Evolutionary conservation across 37 sponge, comb jelly and placozoan genomes (phyloP), one percentile per base, ranked within the genome.

Genomic region (Lycopodina hypogea): DNA sequence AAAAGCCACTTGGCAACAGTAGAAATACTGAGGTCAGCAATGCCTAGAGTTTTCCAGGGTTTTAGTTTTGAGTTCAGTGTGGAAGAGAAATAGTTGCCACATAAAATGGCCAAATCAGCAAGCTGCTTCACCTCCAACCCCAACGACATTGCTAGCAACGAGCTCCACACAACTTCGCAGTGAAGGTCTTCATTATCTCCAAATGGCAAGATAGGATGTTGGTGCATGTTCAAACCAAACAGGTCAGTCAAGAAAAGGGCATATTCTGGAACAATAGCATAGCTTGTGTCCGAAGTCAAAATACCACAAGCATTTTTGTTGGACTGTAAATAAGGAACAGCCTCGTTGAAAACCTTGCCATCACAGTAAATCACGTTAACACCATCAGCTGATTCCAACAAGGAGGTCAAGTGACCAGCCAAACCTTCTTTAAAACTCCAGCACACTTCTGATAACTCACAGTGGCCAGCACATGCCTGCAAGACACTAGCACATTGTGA

Each of bases 261-360:
- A 52, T 56, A 83, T 7, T 48, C 72, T 18, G 52, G 35, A 40
- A 63, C 61, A 37, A 83, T 60, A 32, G 80, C 83, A 78, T 82
- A 83, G 48, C 80, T 84, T 24, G 84, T 66, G 68, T 91, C 71
- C 21, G 19, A 18, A 2, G 88, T 72, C 15, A 91, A 66, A 30
- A 91, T 63, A 3, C 84, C 92, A 67, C 78, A 80, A 1, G 72
- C 84, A 23, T 77, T 71, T 22, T 41, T 42, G n/a, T 84, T 66
- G 2, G 67, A 24, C 32, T 45, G 51, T 26, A 57, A 53, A 35
- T 79, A 87, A 1, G 32, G 12, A 8, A 69, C 63, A 3, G 84
- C 73, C 3, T 74, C 78, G 34, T 33, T 37, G 26, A 56, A 65
- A 17, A 81, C 51, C 35, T 84, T 72, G 4, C 68, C 78, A 37